A percentile compares a stretch with the other conserved stretches of the same genome.
These are phyloP conservation scores for Pterocles gutturalis DNA, from an alignment of 2,113 vertebrate genomes.

Conservation along the genomic window DNA sequence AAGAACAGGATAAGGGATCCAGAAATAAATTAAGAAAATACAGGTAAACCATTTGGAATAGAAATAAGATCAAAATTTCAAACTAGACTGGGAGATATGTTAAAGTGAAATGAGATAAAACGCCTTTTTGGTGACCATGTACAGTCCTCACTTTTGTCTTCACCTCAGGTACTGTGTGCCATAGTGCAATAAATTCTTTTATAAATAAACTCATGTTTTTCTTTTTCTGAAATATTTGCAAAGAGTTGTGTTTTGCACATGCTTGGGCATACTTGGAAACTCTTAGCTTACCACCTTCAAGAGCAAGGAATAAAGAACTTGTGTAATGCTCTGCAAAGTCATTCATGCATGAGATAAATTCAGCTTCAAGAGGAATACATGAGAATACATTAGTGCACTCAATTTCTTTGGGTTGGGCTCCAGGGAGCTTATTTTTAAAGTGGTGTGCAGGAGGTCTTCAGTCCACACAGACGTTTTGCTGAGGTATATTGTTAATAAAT, in stretches of 20 bases:
- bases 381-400: slow-evolving; percentile 30
- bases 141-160: background rate
- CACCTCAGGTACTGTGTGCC: background rate
- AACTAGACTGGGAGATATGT: background rate
- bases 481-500: slow-evolving; percentile 60
- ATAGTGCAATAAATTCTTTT: background rate
- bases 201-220: background rate
- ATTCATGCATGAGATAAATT: slow-evolving; percentile 24
- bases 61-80: background rate
- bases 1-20: background rate
- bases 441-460: background rate
- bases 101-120: background rate
- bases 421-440: slow-evolving; percentile 37
- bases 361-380: slow-evolving; percentile 11
- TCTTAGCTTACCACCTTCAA: background rate
- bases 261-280: background rate
- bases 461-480: slow-evolving; percentile 1
- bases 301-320: background rate
- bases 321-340: background rate
- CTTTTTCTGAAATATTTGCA: background rate
- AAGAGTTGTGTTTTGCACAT: background rate
- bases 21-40: background rate
- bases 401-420: slow-evolving; percentile 1
- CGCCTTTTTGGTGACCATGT: background rate
- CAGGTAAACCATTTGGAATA: background rate